Evolutionary conservation across 2,888 invertebrate species (phyloP).

Genomic region (Siphonodentalium dalli): DNA sequence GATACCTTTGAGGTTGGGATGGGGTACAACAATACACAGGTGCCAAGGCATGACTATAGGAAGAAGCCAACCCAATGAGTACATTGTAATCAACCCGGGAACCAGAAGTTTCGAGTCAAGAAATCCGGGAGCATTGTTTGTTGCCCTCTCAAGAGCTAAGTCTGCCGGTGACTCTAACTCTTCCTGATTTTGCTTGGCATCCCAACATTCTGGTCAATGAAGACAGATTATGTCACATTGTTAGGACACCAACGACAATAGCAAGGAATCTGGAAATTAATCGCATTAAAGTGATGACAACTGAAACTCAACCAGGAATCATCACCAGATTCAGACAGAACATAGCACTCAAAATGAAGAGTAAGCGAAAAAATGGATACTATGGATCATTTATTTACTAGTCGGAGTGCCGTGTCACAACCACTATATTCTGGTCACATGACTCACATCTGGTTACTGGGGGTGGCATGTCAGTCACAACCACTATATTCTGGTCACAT

Average conservation of each 20-base stretch:
- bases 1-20: slow-evolving; percentile 29
- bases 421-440: no score
- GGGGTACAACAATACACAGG: slow-evolving; percentile 33
- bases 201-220: slow-evolving; percentile 22
- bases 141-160: slow-evolving; percentile 33
- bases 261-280: slow-evolving; percentile 10
- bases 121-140: slow-evolving; percentile 31
- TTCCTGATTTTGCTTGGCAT: slow-evolving; percentile 34
- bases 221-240: slow-evolving; percentile 27
- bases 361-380: no score
- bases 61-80: slow-evolving; percentile 22
- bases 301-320: no score
- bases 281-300: background rate
- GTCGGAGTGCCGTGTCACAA: no score
- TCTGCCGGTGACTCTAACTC: slow-evolving; percentile 18
- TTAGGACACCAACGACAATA: slow-evolving; percentile 20
- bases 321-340: no score
- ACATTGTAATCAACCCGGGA: slow-evolving; percentile 32
- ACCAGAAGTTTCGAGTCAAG: slow-evolving; percentile 23
- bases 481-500: no score
- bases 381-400: no score
- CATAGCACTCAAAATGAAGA: no score
- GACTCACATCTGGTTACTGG: no score
- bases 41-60: slow-evolving; percentile 41
- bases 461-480: no score